Base-by-base conservation (phyloP, 1,140 invertebrate species). In the Scaptomyza hsui region DNA sequence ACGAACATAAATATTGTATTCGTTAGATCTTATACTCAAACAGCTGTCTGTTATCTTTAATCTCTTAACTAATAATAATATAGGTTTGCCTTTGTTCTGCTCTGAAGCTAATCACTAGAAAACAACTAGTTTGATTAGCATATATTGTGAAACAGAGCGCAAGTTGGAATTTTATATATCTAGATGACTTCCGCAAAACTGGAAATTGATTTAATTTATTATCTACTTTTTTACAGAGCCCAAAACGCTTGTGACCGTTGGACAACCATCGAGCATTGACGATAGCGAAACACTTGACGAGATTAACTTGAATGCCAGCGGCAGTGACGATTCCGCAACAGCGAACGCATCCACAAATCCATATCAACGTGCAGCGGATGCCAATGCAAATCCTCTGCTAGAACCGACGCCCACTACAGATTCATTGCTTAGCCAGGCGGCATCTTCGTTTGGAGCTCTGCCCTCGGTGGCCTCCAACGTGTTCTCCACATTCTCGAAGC, bases 391-490 rank as follows among this genome's bases (percentile, higher is more conserved):
- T 77, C 73, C 75, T 1, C 35, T 89, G 55, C 61, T 89, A 39
- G 92, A 69, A 86, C 91, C 78, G 35, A 53, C 67, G 6, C 24
- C 59, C 5, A 52, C 49, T 13, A 53, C 48, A 6, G 92, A 92
- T 67, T 92, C 93, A 0, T 92, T 88, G 57, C 64, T 89, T 1
- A 85, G 92, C 68, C 83, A 93, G 39, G 93, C 93, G 1, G 91
- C 93, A 0, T 93, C 93, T 72, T 93, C 93, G 41, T 93, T 94
- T 56, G 93, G 93, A 0, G 93, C 93, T 18, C 47, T 94, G 35
- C 93, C 93, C 2, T 92, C 93, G 63, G 93, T 94, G 4, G 93
- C 93, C 0, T 94, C 92, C 26, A 93, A 92, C 19, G 93, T 94
- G 0, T 93, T 94, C 53, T 93, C 92, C 3, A 93, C 93, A 3